Evolutionary conservation across 1,140 invertebrate genomes (phyloP).

Genomic region (honey bee (Apis mellifera)): DNA sequence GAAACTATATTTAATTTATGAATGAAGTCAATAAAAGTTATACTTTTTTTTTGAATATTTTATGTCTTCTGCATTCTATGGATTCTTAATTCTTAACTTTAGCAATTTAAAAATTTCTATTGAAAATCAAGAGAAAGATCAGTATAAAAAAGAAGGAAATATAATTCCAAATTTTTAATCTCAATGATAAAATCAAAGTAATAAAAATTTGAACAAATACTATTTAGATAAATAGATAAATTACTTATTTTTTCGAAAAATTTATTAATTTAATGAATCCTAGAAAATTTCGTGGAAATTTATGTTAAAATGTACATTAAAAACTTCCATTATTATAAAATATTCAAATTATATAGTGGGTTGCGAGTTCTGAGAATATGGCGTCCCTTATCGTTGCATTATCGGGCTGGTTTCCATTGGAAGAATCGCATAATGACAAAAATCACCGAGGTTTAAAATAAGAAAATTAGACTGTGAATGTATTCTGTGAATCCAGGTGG

Average conservation of each 20-base stretch:
- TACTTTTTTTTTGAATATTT: no score
- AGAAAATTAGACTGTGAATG: not conserved
- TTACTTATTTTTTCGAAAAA: not conserved
- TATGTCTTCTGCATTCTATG: no score
- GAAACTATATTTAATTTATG: no score
- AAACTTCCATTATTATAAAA: conserved; percentile 1
- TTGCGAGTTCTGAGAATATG: not conserved
- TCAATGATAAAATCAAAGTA: no score
- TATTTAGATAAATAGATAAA: no score
- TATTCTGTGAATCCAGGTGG: not conserved
- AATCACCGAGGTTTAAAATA: not conserved
- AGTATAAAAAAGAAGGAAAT: no score
- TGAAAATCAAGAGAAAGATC: no score
- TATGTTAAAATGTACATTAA: conserved; percentile 14
- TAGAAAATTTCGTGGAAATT: conserved; percentile 7
- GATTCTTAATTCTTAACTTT: no score
- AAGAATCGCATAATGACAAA: not conserved
- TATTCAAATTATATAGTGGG: conserved; percentile 11
- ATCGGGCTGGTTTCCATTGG: not conserved
- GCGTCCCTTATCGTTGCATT: conserved; percentile 10
- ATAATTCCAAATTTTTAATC: no score
- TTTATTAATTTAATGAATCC: not conserved
- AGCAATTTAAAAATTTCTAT: no score
- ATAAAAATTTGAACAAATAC: no score
- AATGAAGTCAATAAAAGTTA: no score